phyloP scores from a whole-genome alignment of 2,888 invertebrate genomes.

The Digitonthophagus gazella region DNA sequence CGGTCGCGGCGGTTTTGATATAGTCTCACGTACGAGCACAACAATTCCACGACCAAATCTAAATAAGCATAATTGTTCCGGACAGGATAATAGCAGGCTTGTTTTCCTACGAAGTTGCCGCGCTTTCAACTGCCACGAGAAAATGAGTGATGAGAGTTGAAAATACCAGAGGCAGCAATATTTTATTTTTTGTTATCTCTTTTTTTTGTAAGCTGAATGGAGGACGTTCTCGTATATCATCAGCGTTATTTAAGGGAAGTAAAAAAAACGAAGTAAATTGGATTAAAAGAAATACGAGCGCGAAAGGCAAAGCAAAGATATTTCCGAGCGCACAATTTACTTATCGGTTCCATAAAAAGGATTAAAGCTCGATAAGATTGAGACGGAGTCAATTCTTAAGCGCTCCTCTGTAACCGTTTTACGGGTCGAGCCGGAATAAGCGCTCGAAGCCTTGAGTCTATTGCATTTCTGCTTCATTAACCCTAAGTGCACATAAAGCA shows the following conservation, averaged over 20 bases:
- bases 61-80: slow-evolving; percentile 17
- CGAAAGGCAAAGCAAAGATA: not conserved
- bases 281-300: not conserved
- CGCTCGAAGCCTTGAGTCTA: slow-evolving; percentile 4
- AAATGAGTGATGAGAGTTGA: not conserved
- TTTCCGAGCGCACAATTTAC: slow-evolving; percentile 39
- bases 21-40: not conserved
- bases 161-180: not conserved
- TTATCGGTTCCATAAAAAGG: slow-evolving; percentile 44
- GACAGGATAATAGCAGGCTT: not conserved
- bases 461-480: slow-evolving; percentile 44
- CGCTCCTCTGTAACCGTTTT: slow-evolving; percentile 6
- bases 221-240: slow-evolving; percentile 4
- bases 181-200: no score
- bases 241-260: slow-evolving; percentile 3
- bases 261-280: slow-evolving; percentile 1
- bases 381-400: not conserved
- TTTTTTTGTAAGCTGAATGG: not conserved
- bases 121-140: not conserved
- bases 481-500: slow-evolving; percentile 45
- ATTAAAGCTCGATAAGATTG: slow-evolving; percentile 44
- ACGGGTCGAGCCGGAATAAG: not conserved
- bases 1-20: not conserved
- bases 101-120: slow-evolving; percentile 9
- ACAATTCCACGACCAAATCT: slow-evolving; percentile 2